These are phyloP conservation scores for Perca schrenkii DNA, from an alignment of 2,113 vertebrate species.

Conservation along the genomic window DNA sequence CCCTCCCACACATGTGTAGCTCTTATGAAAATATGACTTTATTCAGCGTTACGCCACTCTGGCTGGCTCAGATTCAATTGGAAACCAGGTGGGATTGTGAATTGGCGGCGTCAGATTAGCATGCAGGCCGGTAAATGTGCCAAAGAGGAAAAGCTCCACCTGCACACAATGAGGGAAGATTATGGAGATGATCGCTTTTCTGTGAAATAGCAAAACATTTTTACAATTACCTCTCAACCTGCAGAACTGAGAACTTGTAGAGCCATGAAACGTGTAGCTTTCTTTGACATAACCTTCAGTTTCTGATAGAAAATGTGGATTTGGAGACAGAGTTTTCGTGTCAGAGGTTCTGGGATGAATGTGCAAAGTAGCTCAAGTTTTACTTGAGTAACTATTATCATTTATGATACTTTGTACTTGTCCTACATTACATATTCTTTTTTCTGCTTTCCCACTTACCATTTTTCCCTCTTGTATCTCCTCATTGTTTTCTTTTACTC, in stretches of 20 bases:
- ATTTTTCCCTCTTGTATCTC: background rate
- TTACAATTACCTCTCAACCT: background rate
- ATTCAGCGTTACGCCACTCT: background rate
- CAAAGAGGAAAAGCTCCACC: conserved; percentile 54
- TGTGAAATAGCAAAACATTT: conserved; percentile 7
- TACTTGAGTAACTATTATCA: background rate
- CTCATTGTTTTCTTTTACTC: background rate
- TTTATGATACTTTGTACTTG: too few relatives aligned
- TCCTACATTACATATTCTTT: too few relatives aligned
- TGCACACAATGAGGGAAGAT: conserved; percentile 34
- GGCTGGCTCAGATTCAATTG: background rate
- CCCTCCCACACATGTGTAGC: background rate
- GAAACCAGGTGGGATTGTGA: conserved; percentile 30
- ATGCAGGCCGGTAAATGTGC: background rate
- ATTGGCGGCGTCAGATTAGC: conserved; percentile 40
- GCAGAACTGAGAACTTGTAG: background rate
- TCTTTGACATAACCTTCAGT: background rate
- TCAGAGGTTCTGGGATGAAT: background rate
- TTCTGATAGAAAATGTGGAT: background rate
- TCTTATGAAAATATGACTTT: background rate
- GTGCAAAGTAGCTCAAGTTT: background rate
- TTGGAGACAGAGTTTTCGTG: background rate
- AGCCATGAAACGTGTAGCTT: background rate
- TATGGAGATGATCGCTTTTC: conserved; percentile 44
- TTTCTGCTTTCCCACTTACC: background rate